Evolutionary conservation across 2,888 invertebrate genomes (phyloP).

Genomic region (Ernsta delagoae): DNA sequence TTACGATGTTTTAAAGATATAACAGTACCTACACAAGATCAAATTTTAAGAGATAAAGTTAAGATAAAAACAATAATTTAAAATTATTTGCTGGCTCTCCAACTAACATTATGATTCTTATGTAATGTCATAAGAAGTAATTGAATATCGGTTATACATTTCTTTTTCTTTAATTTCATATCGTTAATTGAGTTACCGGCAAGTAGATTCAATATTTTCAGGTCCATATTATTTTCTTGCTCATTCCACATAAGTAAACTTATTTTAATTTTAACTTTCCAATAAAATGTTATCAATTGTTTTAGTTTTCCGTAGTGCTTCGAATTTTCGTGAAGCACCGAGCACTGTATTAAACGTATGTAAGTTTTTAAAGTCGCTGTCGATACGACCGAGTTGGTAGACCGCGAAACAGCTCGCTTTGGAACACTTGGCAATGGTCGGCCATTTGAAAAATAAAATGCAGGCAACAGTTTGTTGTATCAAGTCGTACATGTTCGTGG

Average conservation of each 20-base stretch:
- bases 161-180: too few species aligned
- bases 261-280: too few species aligned
- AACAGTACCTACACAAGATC: too few species aligned
- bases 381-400: conserved; percentile 66
- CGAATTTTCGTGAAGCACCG: conserved; percentile 32
- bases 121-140: too few species aligned
- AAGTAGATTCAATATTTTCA: too few species aligned
- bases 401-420: conserved; percentile 70
- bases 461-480: conserved; percentile 74
- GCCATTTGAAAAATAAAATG: conserved; percentile 75
- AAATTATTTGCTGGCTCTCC: too few species aligned
- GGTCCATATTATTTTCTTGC: too few species aligned
- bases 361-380: conserved; percentile 71
- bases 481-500: conserved; percentile 49
- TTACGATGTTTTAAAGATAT: neutral
- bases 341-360: conserved; percentile 73
- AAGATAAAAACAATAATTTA: too few species aligned
- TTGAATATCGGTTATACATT: too few species aligned
- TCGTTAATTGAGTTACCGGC: too few species aligned
- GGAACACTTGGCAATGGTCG: conserved; percentile 72
- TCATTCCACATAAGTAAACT: too few species aligned
- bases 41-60: neutral
- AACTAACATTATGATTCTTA: too few species aligned
- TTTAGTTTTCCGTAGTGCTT: neutral
- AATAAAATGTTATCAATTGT: conserved; percentile 41